Evolutionary conservation across 2,113 vertebrate species (phyloP).

Genomic region (Atlantisia rogersi): DNA sequence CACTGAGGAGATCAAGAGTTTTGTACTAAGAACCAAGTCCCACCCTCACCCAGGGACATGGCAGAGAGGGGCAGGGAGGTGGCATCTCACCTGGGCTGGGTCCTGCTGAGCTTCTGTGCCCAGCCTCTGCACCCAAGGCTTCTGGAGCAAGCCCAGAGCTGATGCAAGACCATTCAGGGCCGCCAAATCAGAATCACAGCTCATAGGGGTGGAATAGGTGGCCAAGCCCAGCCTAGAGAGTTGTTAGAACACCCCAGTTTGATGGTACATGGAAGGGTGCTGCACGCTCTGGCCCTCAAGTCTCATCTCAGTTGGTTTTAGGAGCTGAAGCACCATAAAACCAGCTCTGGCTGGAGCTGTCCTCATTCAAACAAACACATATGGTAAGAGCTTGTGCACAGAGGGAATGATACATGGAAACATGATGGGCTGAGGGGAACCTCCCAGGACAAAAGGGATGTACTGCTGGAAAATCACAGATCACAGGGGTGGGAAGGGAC

Average conservation of each 20-base stretch:
- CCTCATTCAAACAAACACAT: not conserved
- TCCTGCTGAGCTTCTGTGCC: not conserved
- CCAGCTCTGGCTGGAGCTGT: not conserved
- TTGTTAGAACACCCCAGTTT: not conserved
- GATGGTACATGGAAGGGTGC: fast-evolving
- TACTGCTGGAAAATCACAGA: not conserved
- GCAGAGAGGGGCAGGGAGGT: no score
- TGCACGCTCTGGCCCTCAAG: not conserved
- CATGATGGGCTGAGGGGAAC: not conserved
- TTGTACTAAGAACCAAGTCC: not conserved
- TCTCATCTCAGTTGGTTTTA: not conserved
- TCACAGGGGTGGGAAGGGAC: no score
- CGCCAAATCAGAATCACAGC: no score
- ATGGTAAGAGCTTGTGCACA: fast-evolving
- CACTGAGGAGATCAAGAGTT: not conserved
- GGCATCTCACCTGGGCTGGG: not conserved
- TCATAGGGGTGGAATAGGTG: no score
- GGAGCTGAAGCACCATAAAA: not conserved
- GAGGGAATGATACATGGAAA: not conserved
- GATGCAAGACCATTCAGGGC: not conserved
- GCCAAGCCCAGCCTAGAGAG: not conserved
- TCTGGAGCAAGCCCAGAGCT: not conserved
- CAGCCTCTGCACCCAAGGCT: fast-evolving
- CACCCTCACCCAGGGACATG: not conserved
- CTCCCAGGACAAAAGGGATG: not conserved